Evolutionary conservation across 1,140 invertebrate genomes (phyloP), one percentile per base, ranked within the genome.

Genomic region (Nebria ingens): DNA sequence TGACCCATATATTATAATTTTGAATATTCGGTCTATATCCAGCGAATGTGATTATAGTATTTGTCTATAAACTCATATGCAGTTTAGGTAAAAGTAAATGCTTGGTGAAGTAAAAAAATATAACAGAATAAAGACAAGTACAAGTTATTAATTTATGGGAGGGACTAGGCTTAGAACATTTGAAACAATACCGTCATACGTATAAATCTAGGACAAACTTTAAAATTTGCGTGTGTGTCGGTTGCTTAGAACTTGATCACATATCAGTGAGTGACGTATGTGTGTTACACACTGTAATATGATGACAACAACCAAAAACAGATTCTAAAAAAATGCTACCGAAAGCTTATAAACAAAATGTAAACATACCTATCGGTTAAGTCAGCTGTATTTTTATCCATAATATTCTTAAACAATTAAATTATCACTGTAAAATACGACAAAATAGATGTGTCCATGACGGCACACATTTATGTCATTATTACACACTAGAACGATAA

Each of bases 391-490:
- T 49, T 53, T 52, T 62, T 63, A 62, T 63, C 60, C 62, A 63
- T 63, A 56, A 53, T 54, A 25, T 55, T 25, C 56, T 53, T 51
- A 22, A 61, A 57, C 38, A 56, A 13, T 49, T 57, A 59, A 49
- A 59, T 51, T 51, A 58, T 54, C 56, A 56, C 58, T 57, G 53
- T 51, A 57, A 56, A 56, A 53, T 57, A 60, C 56, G 51, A 58
- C 54, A 58, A 62, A 59, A 52, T 61, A 58, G 40, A 50, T 57
- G 42, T 56, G 57, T 59, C 55, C 50, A 62, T 53, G 53, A 58
- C 53, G 60, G 57, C 53, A 62, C 58, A 62, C 61, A 62, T 64
- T 59, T 59, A 52, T 50, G 55, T 42, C 45, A 34, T 56, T 59
- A 54, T 51, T 51, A 58, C 49, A 51, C 54, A 57, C 53, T 59